Percentiles rank a stretch among this genome's conserved stretches.
Conservation (phyloP, 1,140 invertebrate species). For the Papilio machaon region DNA sequence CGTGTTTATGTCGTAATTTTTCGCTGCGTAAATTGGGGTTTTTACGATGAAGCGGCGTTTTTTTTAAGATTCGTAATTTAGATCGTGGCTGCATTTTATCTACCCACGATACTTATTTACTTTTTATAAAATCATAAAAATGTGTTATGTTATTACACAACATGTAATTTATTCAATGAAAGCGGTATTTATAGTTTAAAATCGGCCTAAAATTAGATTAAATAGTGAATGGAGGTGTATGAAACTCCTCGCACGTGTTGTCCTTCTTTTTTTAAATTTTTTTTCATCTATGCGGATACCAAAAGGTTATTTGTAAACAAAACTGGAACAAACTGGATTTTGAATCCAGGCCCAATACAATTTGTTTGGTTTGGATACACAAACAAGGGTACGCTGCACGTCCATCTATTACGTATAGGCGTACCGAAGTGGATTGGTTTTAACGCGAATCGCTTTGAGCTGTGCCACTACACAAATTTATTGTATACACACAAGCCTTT, state of each 20-base stretch:
- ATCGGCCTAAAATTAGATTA: too few relatives aligned
- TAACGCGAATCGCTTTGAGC: slow-evolving; percentile 26
- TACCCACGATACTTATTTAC: not conserved
- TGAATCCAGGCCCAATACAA: slow-evolving; percentile 1
- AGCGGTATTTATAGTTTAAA: not conserved
- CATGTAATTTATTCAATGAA: not conserved
- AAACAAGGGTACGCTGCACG: slow-evolving; percentile 7
- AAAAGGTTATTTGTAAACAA: slow-evolving; percentile 13
- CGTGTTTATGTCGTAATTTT: slow-evolving; percentile 21
- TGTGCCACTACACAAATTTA: slow-evolving; percentile 19
- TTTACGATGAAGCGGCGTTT: not conserved
- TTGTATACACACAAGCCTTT: not conserved
- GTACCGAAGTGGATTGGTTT: slow-evolving; percentile 34
- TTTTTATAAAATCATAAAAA: not conserved
- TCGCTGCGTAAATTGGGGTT: slow-evolving; percentile 23
- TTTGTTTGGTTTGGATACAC: slow-evolving; percentile 21
- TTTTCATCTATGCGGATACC: not conserved
- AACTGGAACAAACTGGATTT: slow-evolving; percentile 24
- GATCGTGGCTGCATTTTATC: not conserved
- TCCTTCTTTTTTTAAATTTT: not conserved
- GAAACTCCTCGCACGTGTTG: not conserved
- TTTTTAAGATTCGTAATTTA: slow-evolving; percentile 12
- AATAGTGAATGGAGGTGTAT: not conserved
- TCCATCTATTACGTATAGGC: slow-evolving; percentile 27
- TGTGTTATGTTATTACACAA: not conserved